Percentiles rank a stretch among this genome's conserved stretches.
Conservation (phyloP, 2,888 invertebrate genomes). For the Entomobrya multifasciata region DNA sequence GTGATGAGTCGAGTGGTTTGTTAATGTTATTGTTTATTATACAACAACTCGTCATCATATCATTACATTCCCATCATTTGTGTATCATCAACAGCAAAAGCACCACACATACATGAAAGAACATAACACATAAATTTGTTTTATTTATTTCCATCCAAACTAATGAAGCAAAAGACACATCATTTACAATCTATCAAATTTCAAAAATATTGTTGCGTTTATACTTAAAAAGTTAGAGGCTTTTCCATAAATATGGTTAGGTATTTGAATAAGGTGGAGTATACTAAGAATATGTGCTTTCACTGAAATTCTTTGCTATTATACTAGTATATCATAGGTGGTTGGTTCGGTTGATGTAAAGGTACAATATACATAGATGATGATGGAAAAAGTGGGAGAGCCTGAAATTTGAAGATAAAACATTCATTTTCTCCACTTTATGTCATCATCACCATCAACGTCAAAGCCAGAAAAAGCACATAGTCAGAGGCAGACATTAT, state of each 20-base stretch:
- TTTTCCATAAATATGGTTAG: too few relatives aligned
- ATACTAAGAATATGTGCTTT: too few relatives aligned
- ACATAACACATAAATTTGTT: too few relatives aligned
- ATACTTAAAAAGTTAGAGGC: too few relatives aligned
- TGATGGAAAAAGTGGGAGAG: conserved; percentile 49
- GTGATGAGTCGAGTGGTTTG: conserved; percentile 37
- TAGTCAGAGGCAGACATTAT: conserved; percentile 1
- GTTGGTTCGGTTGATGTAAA: background rate
- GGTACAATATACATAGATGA: background rate
- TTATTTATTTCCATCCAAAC: background rate
- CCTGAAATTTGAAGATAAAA: conserved; percentile 73
- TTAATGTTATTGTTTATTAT: background rate
- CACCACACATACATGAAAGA: background rate
- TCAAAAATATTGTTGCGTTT: too few relatives aligned
- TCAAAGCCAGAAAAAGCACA: conserved; percentile 55
- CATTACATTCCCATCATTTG: conserved; percentile 33
- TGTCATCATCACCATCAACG: conserved; percentile 73
- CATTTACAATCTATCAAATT: too few relatives aligned
- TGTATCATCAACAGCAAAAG: conserved; percentile 24
- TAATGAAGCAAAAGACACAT: background rate
- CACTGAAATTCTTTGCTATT: background rate
- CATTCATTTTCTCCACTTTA: conserved; percentile 73
- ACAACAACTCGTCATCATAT: conserved; percentile 29
- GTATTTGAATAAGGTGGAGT: too few relatives aligned
- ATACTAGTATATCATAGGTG: conserved; percentile 11